Conservation (phyloP, 2,113 vertebrate species). For the Odocoileus virginianus region DNA sequence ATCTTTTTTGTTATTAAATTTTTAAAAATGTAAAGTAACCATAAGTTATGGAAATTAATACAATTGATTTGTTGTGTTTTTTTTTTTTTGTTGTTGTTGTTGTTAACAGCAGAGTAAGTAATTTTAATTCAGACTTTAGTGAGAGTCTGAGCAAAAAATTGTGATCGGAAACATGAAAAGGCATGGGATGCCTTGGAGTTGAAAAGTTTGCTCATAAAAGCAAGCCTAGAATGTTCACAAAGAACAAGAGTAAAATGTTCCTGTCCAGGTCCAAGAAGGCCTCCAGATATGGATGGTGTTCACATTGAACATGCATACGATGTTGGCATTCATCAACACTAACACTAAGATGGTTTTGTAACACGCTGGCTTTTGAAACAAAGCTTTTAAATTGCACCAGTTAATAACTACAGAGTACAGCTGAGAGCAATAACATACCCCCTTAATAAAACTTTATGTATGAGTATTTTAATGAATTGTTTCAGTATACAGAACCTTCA, state of each 20-base stretch:
- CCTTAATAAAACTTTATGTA: conserved; percentile 63
- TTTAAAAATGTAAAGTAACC: background rate
- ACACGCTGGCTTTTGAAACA: conserved; percentile 16
- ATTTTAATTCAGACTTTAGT: background rate
- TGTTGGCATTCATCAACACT: background rate
- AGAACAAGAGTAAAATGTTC: background rate
- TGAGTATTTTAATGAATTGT: conserved; percentile 54
- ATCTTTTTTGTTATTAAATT: background rate
- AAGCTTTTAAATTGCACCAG: conserved; percentile 40
- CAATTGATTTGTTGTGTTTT: background rate
- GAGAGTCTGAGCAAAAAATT: background rate
- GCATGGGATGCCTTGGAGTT: background rate
- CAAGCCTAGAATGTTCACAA: background rate
- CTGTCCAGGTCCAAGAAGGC: background rate
- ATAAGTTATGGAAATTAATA: background rate
- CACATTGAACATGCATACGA: background rate
- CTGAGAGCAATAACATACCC: background rate
- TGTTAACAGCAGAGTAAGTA: background rate
- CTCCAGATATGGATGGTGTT: background rate
- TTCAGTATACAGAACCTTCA: conserved; percentile 37
- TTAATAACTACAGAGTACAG: conserved; percentile 15
- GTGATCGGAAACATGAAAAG: background rate
- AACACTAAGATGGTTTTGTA: background rate
- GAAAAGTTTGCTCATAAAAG: background rate
- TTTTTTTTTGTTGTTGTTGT: background rate